Percentiles rank a stretch among this genome's conserved stretches.
phyloP scores from a whole-genome alignment of 1,140 invertebrate species.

The Euschistus heros region DNA sequence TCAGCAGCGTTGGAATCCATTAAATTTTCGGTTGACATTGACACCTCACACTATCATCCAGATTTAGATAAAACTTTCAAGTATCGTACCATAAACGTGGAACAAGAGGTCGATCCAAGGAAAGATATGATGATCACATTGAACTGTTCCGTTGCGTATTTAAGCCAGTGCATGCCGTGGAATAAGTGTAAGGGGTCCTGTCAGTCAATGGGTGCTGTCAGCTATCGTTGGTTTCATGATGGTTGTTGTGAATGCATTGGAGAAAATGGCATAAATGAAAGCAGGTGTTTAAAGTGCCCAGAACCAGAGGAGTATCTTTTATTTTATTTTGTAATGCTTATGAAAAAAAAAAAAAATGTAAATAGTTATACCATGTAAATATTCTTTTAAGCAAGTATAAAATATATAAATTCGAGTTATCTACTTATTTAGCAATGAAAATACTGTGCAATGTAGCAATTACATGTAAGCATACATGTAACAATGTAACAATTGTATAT shows the following conservation, averaged over 20 bases:
- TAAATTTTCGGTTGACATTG: conserved; percentile 64
- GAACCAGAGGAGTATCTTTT: too few species aligned
- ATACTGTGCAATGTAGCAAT: too few species aligned
- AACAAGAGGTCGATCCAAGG: conserved; percentile 46
- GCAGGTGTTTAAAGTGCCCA: too few species aligned
- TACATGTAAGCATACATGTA: too few species aligned
- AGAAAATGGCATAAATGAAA: conserved; percentile 77
- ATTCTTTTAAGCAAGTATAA: too few species aligned
- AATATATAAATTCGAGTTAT: too few species aligned
- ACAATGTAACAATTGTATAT: too few species aligned
- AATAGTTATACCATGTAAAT: too few species aligned
- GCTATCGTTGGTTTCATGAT: conserved; percentile 87
- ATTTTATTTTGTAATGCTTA: too few species aligned
- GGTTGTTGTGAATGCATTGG: conserved; percentile 92
- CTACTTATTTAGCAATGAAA: too few species aligned
- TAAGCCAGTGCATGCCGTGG: conserved; percentile 80
- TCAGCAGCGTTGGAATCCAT: conserved; percentile 61
- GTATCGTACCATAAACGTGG: conserved; percentile 51
- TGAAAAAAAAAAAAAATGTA: too few species aligned
- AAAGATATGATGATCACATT: conserved; percentile 56
- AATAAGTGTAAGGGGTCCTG: conserved; percentile 75
- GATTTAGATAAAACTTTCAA: conserved; percentile 54
- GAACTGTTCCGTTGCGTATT: conserved; percentile 88
- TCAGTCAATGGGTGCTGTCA: conserved; percentile 60
- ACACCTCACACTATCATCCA: conserved; percentile 40